Base-by-base conservation (phyloP, 1,140 invertebrate genomes). In the Lasioglossum baleicum region DNA sequence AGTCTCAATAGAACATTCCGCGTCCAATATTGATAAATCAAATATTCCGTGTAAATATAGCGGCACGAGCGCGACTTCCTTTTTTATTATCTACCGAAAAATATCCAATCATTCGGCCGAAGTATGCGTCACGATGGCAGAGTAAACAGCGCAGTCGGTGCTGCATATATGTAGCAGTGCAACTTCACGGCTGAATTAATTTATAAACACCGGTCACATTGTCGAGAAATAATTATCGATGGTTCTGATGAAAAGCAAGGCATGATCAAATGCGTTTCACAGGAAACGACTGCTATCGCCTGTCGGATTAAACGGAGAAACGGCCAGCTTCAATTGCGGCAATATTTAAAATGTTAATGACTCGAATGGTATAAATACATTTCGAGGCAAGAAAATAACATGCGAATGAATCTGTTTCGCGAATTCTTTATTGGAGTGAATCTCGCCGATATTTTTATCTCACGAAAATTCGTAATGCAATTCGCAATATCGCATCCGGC, bases 281-380 rank as follows among this genome's bases (percentile, higher is more conserved):
- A 3, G 26, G 20, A 40, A 35, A 5, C 17, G 71, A 44, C 48
- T 48, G 2, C 7, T 6, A 42, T 15, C 40, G 11, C n/a, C 20
- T 17, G 13, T 20, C 0, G 13, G 15, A 63, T 48, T 63, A 66
- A 15, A 56, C 63, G 31, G 7, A 5, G n/a, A 40, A 17, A 26
- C 11, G 8, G 40, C 51, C 1, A 15, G 7, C 40, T 42, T 4
- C 8, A 10, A 4, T 7, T 51, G 6, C 17, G 22, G 65, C 10
- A 31, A 60, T 70, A 63, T 70, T 77, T 51, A 48, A 13, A 22
- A 40, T 70, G 8, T 42, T 69, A 61, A 76, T 69, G 56, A 48
- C 17, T 58, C 4, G 26, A n/a, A n/a, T 7, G 56, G 20, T n/a
- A 58, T 58, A 58, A 58, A 58, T n/a, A n/a, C n/a, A 22, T 58